A percentile compares a stretch with the other conserved stretches of the same genome.
Conservation (phyloP, 2,888 invertebrate genomes). For the Miltochrista miniata region DNA sequence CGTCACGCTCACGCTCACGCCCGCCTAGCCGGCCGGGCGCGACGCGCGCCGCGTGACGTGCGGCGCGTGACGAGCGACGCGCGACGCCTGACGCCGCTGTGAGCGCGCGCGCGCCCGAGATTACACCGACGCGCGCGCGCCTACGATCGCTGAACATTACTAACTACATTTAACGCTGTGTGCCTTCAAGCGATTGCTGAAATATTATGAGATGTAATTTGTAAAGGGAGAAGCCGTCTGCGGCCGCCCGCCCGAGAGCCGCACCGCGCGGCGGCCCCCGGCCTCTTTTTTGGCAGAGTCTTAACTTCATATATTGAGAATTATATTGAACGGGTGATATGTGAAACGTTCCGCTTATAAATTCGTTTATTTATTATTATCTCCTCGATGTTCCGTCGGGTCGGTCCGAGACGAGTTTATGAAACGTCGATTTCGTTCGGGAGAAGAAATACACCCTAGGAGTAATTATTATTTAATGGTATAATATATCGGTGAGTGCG, state of each 20-base stretch:
- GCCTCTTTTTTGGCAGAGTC: slow-evolving; percentile 71
- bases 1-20: slow-evolving; percentile 96
- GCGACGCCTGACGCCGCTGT: background rate
- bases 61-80: too few species aligned
- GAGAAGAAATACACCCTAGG: slow-evolving; percentile 83
- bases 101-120: slow-evolving; percentile 57
- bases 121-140: slow-evolving; percentile 66
- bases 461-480: slow-evolving; percentile 79
- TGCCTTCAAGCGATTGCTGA: slow-evolving; percentile 93
- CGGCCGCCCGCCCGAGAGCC: slow-evolving; percentile 69
- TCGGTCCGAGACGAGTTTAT: slow-evolving; percentile 82
- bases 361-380: slow-evolving; percentile 80
- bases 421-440: slow-evolving; percentile 82
- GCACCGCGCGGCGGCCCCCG: slow-evolving; percentile 71
- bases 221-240: slow-evolving; percentile 74
- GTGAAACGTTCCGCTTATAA: slow-evolving; percentile 83
- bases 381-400: slow-evolving; percentile 80
- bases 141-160: slow-evolving; percentile 77
- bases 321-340: slow-evolving; percentile 84
- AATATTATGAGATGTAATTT: slow-evolving; percentile 81
- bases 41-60: slow-evolving; percentile 4
- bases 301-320: slow-evolving; percentile 82
- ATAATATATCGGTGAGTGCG: slow-evolving; percentile 68
- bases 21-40: slow-evolving; percentile 85
- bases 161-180: slow-evolving; percentile 88